phyloP scores from a whole-genome alignment of 2,888 invertebrate species.

The Cristatella mucedo region DNA sequence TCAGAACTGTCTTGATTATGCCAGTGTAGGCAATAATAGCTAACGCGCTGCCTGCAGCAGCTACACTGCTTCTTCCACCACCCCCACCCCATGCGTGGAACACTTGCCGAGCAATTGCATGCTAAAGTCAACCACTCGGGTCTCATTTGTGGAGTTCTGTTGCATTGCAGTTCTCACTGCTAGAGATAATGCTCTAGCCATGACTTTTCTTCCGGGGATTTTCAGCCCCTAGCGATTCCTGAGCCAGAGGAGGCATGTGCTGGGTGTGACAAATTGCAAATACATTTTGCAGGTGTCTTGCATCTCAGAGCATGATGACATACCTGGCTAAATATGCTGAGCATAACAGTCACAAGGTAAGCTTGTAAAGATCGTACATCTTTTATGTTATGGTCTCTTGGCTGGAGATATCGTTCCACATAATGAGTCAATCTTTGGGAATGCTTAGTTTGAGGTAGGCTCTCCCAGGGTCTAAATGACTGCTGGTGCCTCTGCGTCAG shows the following conservation, averaged over 20 bases:
- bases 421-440: constrained; percentile 1
- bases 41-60: no score
- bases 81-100: no score
- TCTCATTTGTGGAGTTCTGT: neutral
- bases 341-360: constrained; percentile 20
- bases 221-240: no score
- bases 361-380: constrained; percentile 5
- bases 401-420: neutral
- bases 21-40: no score
- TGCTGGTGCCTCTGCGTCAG: no score
- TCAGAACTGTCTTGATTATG: no score
- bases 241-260: neutral
- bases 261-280: neutral
- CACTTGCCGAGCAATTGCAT: no score
- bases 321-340: constrained; percentile 29
- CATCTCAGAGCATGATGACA: constrained; percentile 25
- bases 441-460: neutral
- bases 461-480: no score
- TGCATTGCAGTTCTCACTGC: neutral
- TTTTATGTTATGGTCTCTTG: neutral
- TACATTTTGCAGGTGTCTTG: constrained; percentile 20
- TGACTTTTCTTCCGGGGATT: no score
- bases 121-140: no score
- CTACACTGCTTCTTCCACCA: no score
- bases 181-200: no score